phyloP scores from a whole-genome alignment of 1,140 invertebrate species.

The Heliconius himera region DNA sequence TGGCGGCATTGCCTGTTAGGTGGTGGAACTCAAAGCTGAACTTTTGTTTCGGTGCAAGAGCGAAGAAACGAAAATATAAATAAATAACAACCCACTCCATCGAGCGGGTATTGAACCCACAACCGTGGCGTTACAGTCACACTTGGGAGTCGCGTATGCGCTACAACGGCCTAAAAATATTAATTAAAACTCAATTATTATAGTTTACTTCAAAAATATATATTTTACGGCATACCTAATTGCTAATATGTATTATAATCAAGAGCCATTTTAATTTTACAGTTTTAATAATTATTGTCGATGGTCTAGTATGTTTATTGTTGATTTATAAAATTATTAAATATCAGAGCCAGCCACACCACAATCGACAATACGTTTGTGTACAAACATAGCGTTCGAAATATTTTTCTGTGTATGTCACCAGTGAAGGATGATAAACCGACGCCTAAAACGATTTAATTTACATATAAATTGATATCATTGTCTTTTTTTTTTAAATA shows the following conservation, averaged over 20 bases:
- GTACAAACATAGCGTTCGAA: constrained; percentile 22
- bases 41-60: too few relatives aligned
- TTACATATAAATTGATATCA: background rate
- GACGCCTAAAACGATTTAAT: background rate
- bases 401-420: constrained; percentile 34
- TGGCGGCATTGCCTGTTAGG: too few relatives aligned
- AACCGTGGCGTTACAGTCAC: too few relatives aligned
- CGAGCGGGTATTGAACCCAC: too few relatives aligned
- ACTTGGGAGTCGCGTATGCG: too few relatives aligned
- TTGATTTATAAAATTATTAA: background rate
- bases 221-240: background rate
- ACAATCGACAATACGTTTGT: constrained; percentile 33
- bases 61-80: too few relatives aligned
- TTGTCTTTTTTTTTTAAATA: background rate
- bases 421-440: background rate
- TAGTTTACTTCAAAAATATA: too few relatives aligned
- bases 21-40: too few relatives aligned
- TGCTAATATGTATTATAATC: background rate
- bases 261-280: background rate
- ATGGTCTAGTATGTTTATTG: background rate
- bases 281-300: background rate
- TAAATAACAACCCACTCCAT: too few relatives aligned
- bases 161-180: too few relatives aligned
- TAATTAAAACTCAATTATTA: too few relatives aligned
- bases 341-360: background rate